Base-by-base conservation (phyloP, 1,140 invertebrate species). In the Diorhabda sublineata region DNA sequence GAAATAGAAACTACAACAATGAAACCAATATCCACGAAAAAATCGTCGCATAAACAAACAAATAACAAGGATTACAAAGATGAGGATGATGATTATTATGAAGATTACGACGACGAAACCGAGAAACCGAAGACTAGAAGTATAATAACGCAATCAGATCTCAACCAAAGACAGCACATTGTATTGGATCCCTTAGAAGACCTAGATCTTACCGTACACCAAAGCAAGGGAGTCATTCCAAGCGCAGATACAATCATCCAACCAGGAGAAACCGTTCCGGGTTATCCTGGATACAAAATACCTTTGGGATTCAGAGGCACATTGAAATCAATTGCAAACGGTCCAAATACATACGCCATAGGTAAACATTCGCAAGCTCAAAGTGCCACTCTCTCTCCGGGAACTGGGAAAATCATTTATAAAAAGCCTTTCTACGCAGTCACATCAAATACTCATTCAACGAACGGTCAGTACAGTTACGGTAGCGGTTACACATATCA, bases 261-360 rank as follows among this genome's bases (percentile, higher is more conserved):
- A 78, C 84, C 88, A 2, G 88, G 88, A 41, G 83, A 89, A 72
- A 77, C 82, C 8, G 79, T 91, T 47, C 87, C 86, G 1, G 87
- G 87, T 2, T 56, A 84, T 26, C 82, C 85, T 9, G 89, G 88
- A 2, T 90, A 87, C 67, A 86, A 84, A 11, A 87, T 91, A 67
- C 89, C 90, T 2, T 69, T 82, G 42, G 88, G 88, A n/a, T 89
- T 90, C 72, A 83, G 89, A 67, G 88, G 87, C 0, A 86, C 85
- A 79, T 84, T 91, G 2, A 84, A 83, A 69, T 87, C 89, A 2
- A 82, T 87, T 5, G 83, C 87, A 2, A 84, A 83, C 5, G 87
- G 86, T 56, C 83, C 84, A 11, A 85, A 85, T 60, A 89, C 86
- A 2, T 83, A 83, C 66, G 85, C 86, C 0, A 83, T 83, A 45